Evolutionary conservation across 2,113 vertebrate species (phyloP), one percentile per base, ranked within the genome.

Genomic region (Aplodontia rufa): DNA sequence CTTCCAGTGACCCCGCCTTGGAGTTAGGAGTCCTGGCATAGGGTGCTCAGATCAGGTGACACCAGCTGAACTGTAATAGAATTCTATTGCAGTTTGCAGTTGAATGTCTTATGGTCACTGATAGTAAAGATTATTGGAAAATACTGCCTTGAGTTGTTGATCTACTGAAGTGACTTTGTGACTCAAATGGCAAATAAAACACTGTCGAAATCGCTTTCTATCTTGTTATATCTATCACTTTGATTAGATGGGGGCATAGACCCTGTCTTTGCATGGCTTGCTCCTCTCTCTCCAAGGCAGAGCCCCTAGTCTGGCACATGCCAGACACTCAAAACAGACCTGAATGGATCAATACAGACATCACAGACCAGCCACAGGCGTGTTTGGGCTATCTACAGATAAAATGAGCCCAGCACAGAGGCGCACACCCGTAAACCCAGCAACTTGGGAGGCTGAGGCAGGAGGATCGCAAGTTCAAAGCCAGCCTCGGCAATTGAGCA

Each of bases 21-120:
- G 68, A 24, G 28, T 4, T 14, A 42, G 53, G 40, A 80, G 28
- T 42, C 19, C 1, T 0, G 83, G 7, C 13, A 4, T 3, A 19
- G 26, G 32, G 14, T 16, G 9, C n/a, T 69, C 16, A 30, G 1
- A 30, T 26, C 20, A 6, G 1, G 13, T 35, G 13, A 11, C n/a
- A 2, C 2, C 64, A 22, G 32, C 53, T 22, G 1, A 0, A 20
- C 42, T 4, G 0, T 12, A 1, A 11, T 14, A 26, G 62, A 60
- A 32, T 75, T 35, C 42, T 51, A 0, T 16, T 13, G 24, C 1
- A 9, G 3, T 6, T 16, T 13, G 24, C 1, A 9, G 3, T 6
- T 4, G 22, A 9, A 62, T 62, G 51, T 42, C 45, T 55, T n/a
- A 3, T 0, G n/a, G 40, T 71, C 66, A 7, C 1, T 22, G 45